A percentile compares a stretch with the other conserved stretches of the same genome.
Evolutionary conservation across 37 sponge, comb jelly and placozoan species (phyloP).

Genomic region (Theonella swinhoei): DNA sequence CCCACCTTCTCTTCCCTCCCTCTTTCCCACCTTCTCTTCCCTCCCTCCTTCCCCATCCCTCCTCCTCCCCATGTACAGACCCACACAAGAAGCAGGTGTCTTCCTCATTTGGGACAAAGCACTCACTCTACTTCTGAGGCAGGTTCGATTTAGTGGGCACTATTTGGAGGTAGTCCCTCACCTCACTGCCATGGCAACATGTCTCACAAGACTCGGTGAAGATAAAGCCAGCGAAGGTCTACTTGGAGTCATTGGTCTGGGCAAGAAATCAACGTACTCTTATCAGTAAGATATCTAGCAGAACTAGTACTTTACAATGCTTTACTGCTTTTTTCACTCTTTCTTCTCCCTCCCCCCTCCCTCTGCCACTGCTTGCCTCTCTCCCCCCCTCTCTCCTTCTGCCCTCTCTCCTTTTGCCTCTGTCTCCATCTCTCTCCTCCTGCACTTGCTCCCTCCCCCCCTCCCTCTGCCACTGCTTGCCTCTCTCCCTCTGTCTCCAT

Average conservation of each 20-base stretch:
- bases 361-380: no score
- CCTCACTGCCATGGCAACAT: constrained; percentile 47
- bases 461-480: no score
- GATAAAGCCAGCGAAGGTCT: constrained; percentile 88
- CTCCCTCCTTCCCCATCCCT: background rate
- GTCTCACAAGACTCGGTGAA: constrained; percentile 61
- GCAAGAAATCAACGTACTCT: constrained; percentile 74
- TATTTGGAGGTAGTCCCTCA: constrained; percentile 37
- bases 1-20: background rate
- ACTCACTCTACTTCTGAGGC: constrained; percentile 62
- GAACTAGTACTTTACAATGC: background rate
- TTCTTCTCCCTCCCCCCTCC: no score
- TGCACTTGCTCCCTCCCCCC: no score
- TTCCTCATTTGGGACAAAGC: constrained; percentile 81
- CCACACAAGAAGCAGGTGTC: constrained; percentile 54
- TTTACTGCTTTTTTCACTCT: constrained; percentile 2
- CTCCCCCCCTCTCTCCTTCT: no score
- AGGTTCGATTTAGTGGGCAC: constrained; percentile 48
- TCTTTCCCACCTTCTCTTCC: background rate
- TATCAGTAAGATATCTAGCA: constrained; percentile 47
- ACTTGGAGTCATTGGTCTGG: constrained; percentile 85
- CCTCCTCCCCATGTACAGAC: background rate
- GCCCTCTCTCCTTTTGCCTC: no score
- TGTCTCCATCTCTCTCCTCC: no score
- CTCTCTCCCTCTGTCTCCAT: no score